Base-by-base conservation (phyloP, 2,113 vertebrate genomes). In the Fulmarus glacialis region DNA sequence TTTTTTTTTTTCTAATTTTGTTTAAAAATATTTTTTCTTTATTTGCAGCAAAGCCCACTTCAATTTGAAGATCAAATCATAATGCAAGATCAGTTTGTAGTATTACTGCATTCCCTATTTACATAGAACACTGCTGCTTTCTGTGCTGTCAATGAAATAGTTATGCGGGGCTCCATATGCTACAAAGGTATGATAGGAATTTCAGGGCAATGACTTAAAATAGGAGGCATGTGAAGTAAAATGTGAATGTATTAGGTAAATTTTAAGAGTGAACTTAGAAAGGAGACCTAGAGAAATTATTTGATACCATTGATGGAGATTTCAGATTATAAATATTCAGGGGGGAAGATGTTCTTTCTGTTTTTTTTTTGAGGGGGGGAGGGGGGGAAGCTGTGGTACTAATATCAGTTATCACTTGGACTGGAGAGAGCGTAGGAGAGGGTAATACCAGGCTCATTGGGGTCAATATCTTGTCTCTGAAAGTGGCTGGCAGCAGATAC, bases 161-260 rank as follows among this genome's bases (percentile, higher is more conserved):
- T 89, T 95, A 50, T 55, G 4, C 2, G 2, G 63, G 34, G 56
- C 89, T 94, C 63, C 42, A 1, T 63, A 16, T 38, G 78, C 92
- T 83, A 4, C 59, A 8, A 58, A 74, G 72, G 63, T 80, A 91
- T 84, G 90, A 22, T 14, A 88, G 89, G 94, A 93, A 94, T 96
- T 90, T 86, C 34, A 29, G 85, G 45, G 45, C 74, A 52, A 27
- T 58, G 50, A 20, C 73, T 89, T 73, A 40, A 56, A 93, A 89
- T 13, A 66, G 40, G 42, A 78, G 18, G 42, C 12, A 7, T 34
- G 40, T 1, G 0, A 34, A 52, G 23, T 40, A 53, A 77, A 90
- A 74, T 19, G 16, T 32, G 67, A 70, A 8, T 2, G 36, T 29
- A 15, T 38, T 40, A 4, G 45, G 34, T 81, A 21, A 23, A 30